Evolutionary conservation across 2,113 vertebrate genomes (phyloP), one percentile per base, ranked within the genome.

Genomic region (Otus sunia): DNA sequence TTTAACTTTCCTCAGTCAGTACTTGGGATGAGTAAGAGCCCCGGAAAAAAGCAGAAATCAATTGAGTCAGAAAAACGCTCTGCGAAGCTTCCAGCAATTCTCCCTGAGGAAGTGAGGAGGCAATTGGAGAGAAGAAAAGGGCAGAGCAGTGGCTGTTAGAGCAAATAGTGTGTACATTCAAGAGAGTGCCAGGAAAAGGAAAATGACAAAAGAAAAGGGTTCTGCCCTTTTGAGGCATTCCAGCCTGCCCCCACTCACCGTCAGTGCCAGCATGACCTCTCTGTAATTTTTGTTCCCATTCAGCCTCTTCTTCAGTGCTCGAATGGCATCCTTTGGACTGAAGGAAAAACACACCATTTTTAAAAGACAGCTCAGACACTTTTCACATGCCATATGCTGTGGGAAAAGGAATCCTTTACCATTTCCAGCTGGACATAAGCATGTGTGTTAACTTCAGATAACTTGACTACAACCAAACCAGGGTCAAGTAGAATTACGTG

Each of bases 301-400:
- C 82, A 99, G 98, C 79, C 99, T 99, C 97, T 99, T 99, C 98
- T 99, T 99, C 81, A 99, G 98, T 1, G 99, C 99, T 93, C 99
- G 98, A 82, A 99, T 99, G 64, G 99, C 99, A 96, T 99, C 99
- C 96, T 99, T 99, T 71, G 99, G 99, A 72, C 99, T 99, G 92
- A 72, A 97, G 58, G 79, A 86, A 58, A 96, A 95, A 95, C 47
- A 96, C 49, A 97, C 11, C 30, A 11, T 10, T 39, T 66, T 82
- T 23, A 87, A 75, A 75, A 88, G 79, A 55, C 26, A 77, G 62
- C 67, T 90, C 53, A 74, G 67, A 80, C 36, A 45, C 36, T 79
- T 62, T 64, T 71, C 77, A 72, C 32, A 47, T 37, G 23, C 39
- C 41, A 66, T 41, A 63, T 32, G 59, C 30, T 60, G 68, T 25